phyloP scores from a whole-genome alignment of 2,113 vertebrate species.

The Panthera tigris region DNA sequence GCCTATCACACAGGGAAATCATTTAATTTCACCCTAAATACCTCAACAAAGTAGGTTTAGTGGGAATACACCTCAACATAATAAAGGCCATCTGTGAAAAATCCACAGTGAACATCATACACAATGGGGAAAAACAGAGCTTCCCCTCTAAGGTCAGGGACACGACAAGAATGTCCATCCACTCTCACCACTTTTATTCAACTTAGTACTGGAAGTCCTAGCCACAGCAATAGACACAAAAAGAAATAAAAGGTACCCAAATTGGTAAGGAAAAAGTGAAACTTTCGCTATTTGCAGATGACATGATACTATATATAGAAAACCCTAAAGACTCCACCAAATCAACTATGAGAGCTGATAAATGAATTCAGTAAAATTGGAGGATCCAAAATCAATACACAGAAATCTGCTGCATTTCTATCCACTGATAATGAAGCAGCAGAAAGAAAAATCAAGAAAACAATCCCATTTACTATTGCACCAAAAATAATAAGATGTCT shows the following conservation, averaged over 20 bases:
- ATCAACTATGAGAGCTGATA: not conserved
- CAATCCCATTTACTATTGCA: not conserved
- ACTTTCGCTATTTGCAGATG: not conserved
- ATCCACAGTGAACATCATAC: not conserved
- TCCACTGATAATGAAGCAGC: not conserved
- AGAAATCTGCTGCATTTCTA: not conserved
- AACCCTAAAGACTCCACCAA: not conserved
- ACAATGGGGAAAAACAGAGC: not conserved
- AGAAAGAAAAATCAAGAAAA: not conserved
- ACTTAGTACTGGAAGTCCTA: not conserved
- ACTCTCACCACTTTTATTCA: not conserved
- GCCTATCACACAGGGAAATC: not conserved
- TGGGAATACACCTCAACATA: not conserved
- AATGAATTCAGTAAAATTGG: not conserved
- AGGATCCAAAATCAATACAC: not conserved
- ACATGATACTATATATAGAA: not conserved
- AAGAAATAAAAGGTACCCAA: not conserved
- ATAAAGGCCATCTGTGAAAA: not conserved
- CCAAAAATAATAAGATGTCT: not conserved
- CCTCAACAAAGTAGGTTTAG: not conserved
- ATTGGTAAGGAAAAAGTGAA: not conserved
- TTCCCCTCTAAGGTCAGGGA: not conserved
- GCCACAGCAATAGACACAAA: not conserved
- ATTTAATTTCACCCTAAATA: not conserved
- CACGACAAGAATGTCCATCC: not conserved